Evolutionary conservation across 2,888 invertebrate genomes (phyloP), one percentile per base, ranked within the genome.

Genomic region (Ligdia adustata): DNA sequence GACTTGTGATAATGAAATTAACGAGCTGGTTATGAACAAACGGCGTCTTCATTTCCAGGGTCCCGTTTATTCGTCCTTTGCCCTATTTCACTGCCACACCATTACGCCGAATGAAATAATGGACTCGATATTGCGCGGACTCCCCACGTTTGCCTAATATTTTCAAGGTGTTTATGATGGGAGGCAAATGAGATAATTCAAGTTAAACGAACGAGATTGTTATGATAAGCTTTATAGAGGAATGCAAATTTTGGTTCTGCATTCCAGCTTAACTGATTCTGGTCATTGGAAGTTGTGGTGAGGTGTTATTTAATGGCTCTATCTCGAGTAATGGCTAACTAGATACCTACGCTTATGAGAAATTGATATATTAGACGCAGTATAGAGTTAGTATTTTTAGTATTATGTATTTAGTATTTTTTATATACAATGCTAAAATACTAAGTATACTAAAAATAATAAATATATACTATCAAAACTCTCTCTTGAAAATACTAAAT

Each of bases 21-120:
- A 89, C 87, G 85, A 83, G 84, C 86, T 88, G 89, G 83, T 89
- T 88, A 87, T 87, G 88, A 87, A 89, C 88, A 85, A 89, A 87
- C 85, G 86, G 79, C 79, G 82, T 87, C 88, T 88, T 86, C 85
- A 88, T 87, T 87, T 86, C 79, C 84, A 88, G 76, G 78, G 78
- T 73, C 72, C 75, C 80, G 78, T 82, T 84, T 82, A 75, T 82
- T 79, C 69, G 71, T 75, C 72, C 83, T 84, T 75, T 77, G 72
- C 81, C 79, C 82, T 86, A 88, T 87, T 88, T 85, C 82, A 84
- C 82, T 80, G 83, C 78, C 83, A 80, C 82, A 79, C 82, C 80
- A 85, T 86, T 87, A 80, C 81, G 81, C 81, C 69, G 77, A 82
- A 79, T 81, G 79, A 83, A 87, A 84, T 87, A 87, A 88, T 85